A percentile compares a stretch with the other conserved stretches of the same genome.
Conservation (phyloP, 2,113 vertebrate genomes). For the Orcinus orca region DNA sequence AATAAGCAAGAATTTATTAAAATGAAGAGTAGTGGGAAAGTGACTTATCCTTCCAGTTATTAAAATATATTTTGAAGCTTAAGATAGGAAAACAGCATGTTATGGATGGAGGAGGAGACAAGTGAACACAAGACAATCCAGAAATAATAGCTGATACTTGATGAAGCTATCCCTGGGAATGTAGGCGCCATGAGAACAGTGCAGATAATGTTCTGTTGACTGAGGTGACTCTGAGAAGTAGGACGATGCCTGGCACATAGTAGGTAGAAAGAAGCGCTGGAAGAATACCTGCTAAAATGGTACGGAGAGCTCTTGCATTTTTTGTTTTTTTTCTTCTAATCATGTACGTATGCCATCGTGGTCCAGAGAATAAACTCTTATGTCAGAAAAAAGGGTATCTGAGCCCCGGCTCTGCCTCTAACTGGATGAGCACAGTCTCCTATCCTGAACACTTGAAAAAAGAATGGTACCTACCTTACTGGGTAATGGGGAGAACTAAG, state of each 20-base stretch:
- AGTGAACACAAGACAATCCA: fast-evolving
- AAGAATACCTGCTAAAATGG: neutral
- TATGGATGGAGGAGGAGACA: neutral
- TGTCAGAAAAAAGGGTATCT: neutral
- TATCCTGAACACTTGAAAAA: neutral
- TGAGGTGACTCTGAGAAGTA: fast-evolving
- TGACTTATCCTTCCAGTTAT: neutral
- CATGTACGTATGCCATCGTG: fast-evolving
- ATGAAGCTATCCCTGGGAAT: neutral
- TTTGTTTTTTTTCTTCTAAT: neutral
- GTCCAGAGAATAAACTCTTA: neutral
- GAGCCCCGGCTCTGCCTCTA: neutral
- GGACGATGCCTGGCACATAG: neutral
- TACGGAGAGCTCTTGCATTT: neutral
- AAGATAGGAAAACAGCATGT: fast-evolving
- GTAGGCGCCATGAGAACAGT: fast-evolving
- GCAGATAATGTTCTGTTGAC: too few relatives aligned
- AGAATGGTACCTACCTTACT: neutral
- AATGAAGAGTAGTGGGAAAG: neutral
- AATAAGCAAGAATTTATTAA: neutral
- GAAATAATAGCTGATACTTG: neutral
- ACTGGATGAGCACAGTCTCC: neutral
- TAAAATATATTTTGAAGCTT: neutral
- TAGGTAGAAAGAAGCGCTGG: neutral
- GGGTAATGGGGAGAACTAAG: neutral